Base-by-base conservation (phyloP, 2,888 invertebrate genomes). In the Argynnis bischoffii region DNA sequence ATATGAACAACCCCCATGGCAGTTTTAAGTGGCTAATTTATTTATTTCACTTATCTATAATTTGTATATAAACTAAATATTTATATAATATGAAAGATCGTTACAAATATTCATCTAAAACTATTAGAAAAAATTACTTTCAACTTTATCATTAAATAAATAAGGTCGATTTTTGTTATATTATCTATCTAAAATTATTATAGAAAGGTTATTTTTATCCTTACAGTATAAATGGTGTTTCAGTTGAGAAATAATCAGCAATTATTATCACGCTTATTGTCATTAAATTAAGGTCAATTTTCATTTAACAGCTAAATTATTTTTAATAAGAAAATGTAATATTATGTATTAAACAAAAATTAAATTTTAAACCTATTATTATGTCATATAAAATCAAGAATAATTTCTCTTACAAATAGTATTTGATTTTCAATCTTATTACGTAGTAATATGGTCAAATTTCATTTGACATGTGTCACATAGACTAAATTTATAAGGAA, bases 391-490 rank as follows among this genome's bases (percentile, higher is more conserved):
- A 18, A 16, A 56, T 15, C 8, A 6, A 46, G 21, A 15, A 41
- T 35, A 35, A 35, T 47, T 56, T 11, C 5, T 56, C 55, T 41
- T 56, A 56, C 16, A 18, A 13, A 21, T 21, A 21, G 47, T 47
- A 47, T 47, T 21, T 6, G 21, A 48, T 35, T 48, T 47, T 16
- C 14, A 54, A 26, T 15, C 18, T 54, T 47, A 41, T 18, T 31
- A 31, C 46, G 55, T 26, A 4, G 13, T 15, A 8, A 16, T 55
- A 35, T 16, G 15, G 48, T 55, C 35, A 55, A 50, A 50, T 55
- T 55, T 63, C 5, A 57, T 57, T 47, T 57, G 57, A 57, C 57
- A n/a, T 15, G 11, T 47, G 47, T 57, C 57, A n/a, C 15, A 14
- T 21, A 47, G 1, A 26, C n/a, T 48, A 6, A 26, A n/a, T 21